phyloP scores from a whole-genome alignment of 2,888 invertebrate genomes.

The Drosophila prolongata region DNA sequence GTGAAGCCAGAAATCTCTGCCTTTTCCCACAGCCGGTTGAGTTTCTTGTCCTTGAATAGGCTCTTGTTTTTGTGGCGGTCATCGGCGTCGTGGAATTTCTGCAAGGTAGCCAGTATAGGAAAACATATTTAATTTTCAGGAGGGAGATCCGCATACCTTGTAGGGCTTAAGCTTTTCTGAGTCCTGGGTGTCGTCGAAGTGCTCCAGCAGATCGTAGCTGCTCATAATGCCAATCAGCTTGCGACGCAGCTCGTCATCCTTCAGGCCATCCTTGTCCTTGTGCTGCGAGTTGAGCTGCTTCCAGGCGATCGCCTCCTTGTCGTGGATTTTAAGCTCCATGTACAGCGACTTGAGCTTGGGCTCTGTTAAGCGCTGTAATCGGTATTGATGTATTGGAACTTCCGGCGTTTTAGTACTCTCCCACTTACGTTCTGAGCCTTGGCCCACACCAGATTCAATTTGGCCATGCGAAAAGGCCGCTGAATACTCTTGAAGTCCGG shows the following conservation, averaged over 20 bases:
- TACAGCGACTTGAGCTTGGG: constrained; percentile 93
- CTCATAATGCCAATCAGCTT: constrained; percentile 93
- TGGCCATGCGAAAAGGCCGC: constrained; percentile 95
- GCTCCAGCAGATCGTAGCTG: constrained; percentile 91
- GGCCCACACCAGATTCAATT: constrained; percentile 94
- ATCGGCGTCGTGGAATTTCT: constrained; percentile 83
- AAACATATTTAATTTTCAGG: background rate
- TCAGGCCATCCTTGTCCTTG: constrained; percentile 93
- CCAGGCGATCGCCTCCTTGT: constrained; percentile 94
- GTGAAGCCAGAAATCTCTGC: constrained; percentile 95
- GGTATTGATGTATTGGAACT: background rate
- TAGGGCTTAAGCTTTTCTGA: constrained; percentile 84
- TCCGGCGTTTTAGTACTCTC: background rate
- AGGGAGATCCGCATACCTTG: constrained; percentile 65
- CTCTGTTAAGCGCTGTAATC: constrained; percentile 89
- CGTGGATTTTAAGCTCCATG: constrained; percentile 95
- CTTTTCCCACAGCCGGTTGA: constrained; percentile 95
- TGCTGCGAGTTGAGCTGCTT: constrained; percentile 93
- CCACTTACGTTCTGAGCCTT: constrained; percentile 93
- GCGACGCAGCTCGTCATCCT: constrained; percentile 91
- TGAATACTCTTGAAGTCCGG: constrained; percentile 89
- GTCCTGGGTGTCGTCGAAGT: constrained; percentile 90
- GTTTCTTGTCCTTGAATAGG: constrained; percentile 94
- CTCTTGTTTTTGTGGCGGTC: constrained; percentile 90
- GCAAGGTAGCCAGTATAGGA: constrained; percentile 14